A percentile compares a stretch with the other conserved stretches of the same genome.
phyloP scores from a whole-genome alignment of 2,797 vertebrate genomes.

The Hypotaenidia philippensis region DNA sequence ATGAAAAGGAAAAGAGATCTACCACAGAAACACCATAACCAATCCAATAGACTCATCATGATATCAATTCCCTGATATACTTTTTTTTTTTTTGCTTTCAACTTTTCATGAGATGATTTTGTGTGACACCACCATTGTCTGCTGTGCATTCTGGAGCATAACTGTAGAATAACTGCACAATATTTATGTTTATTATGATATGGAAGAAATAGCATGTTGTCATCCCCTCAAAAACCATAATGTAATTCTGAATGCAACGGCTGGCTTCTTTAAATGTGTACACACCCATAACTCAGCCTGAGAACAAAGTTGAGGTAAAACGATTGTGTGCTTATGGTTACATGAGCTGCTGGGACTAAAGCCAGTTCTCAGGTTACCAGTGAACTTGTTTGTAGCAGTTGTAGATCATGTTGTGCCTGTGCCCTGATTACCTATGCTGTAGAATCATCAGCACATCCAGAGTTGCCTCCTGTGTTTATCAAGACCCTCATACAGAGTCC shows the following conservation, averaged over 20 bases:
- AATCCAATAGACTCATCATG: not conserved
- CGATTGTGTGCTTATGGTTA: not conserved
- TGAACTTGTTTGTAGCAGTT: not conserved
- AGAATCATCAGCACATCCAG: not conserved
- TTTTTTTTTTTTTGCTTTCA: not conserved
- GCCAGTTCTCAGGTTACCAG: not conserved
- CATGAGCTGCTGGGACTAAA: not conserved
- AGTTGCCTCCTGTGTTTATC: not conserved
- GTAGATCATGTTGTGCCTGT: not conserved
- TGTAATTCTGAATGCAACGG: not conserved
- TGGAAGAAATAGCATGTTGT: not conserved
- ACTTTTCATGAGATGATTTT: not conserved
- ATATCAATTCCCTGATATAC: not conserved
- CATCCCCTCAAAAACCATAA: not conserved
- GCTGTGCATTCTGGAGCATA: not conserved
- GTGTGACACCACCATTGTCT: not conserved
- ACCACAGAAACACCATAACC: not conserved
- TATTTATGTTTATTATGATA: not conserved
- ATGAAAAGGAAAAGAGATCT: not conserved
- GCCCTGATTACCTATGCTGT: not conserved
- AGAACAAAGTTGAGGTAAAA: not conserved
- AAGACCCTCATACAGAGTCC: not conserved
- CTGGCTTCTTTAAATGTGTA: not conserved
- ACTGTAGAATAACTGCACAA: not conserved
- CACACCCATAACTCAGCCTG: not conserved